These are phyloP conservation scores for Philereme transversata DNA, from an alignment of 2,888 invertebrate genomes.

Conservation along the genomic window DNA sequence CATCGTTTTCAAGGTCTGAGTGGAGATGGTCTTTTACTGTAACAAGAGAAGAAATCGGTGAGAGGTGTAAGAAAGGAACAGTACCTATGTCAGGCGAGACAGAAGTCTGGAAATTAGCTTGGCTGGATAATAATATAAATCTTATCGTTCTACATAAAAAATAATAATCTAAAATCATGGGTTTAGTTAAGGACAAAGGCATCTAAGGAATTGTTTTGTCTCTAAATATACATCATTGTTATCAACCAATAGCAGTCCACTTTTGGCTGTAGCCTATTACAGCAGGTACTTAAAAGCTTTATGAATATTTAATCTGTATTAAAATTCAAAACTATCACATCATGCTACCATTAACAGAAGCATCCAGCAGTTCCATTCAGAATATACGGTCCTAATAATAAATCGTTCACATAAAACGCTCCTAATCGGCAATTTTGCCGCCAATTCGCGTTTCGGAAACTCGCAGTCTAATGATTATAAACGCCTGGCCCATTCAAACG, in stretches of 20 bases:
- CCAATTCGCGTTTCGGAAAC: constrained; percentile 58
- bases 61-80: too few relatives aligned
- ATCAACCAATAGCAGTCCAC: too few relatives aligned
- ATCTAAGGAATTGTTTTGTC: too few relatives aligned
- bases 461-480: constrained; percentile 58
- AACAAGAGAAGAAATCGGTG: constrained; percentile 48
- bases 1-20: constrained; percentile 85
- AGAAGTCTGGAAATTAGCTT: too few relatives aligned
- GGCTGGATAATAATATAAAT: too few relatives aligned
- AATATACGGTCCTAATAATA: constrained; percentile 6
- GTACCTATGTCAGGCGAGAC: too few relatives aligned
- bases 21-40: constrained; percentile 86
- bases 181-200: too few relatives aligned
- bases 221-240: too few relatives aligned
- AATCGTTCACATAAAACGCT: constrained; percentile 14
- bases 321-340: constrained; percentile 7
- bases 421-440: constrained; percentile 51
- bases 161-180: too few relatives aligned
- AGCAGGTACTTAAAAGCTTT: background rate
- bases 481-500: constrained; percentile 61
- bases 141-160: too few relatives aligned
- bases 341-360: background rate
- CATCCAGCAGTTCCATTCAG: background rate
- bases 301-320: background rate
- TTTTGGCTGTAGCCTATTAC: too few relatives aligned